phyloP scores from a whole-genome alignment of 2,113 vertebrate genomes.

The Archocentrus centrarchus region DNA sequence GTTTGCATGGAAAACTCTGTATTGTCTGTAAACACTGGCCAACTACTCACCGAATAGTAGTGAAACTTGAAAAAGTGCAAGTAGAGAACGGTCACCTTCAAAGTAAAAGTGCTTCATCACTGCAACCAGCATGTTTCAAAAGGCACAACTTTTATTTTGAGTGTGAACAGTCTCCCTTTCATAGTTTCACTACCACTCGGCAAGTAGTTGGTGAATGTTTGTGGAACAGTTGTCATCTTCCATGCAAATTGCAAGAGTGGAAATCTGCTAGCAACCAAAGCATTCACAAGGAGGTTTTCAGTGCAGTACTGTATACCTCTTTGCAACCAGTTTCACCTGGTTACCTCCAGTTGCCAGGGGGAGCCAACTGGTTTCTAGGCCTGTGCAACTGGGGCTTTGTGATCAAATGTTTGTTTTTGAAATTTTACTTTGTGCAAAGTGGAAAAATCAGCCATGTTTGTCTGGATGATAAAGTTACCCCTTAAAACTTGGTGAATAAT shows the following conservation, averaged over 20 bases:
- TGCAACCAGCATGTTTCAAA: too few relatives aligned
- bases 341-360: background rate
- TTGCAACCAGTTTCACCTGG: background rate
- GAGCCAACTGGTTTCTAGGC: background rate
- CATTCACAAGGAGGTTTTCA: background rate
- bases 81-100: too few relatives aligned
- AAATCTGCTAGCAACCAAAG: background rate
- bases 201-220: background rate
- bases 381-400: background rate
- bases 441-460: background rate
- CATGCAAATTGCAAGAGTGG: background rate
- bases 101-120: too few relatives aligned
- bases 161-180: background rate
- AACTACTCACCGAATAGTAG: too few relatives aligned
- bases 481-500: conserved; percentile 1
- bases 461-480: background rate
- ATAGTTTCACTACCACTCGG: background rate
- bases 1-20: too few relatives aligned
- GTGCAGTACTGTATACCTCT: background rate
- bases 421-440: background rate
- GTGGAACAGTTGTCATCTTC: background rate
- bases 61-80: too few relatives aligned
- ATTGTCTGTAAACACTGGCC: too few relatives aligned
- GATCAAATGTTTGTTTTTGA: too few relatives aligned
- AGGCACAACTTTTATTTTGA: background rate